A percentile compares a stretch with the other conserved stretches of the same genome.
phyloP scores from a whole-genome alignment of 2,888 invertebrate species.

The Nephrocerus scutellatus region DNA sequence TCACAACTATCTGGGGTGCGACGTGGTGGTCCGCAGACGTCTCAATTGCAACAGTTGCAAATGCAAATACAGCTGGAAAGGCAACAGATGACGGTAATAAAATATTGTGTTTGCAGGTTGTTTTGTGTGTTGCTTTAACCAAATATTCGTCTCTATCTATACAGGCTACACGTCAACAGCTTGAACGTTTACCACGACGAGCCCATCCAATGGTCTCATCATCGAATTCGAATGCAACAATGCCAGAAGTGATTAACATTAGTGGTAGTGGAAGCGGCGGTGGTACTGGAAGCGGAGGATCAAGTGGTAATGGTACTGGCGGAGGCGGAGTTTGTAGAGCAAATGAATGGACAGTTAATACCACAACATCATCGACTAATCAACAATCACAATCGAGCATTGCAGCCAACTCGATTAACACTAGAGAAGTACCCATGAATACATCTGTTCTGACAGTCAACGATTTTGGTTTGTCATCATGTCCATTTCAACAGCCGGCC shows the following conservation, averaged over 20 bases:
- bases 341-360: constrained; percentile 42
- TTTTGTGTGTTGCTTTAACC: no score
- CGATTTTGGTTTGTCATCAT: constrained; percentile 30
- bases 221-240: constrained; percentile 53
- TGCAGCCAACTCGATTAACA: constrained; percentile 42
- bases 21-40: constrained; percentile 57
- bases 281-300: constrained; percentile 19
- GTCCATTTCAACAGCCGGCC: constrained; percentile 28
- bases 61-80: constrained; percentile 90
- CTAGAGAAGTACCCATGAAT: constrained; percentile 42
- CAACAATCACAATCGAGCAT: constrained; percentile 44
- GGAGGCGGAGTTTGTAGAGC: constrained; percentile 32
- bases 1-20: constrained; percentile 93
- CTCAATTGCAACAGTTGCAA: constrained; percentile 86
- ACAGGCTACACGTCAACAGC: constrained; percentile 77
- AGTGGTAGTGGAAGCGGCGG: constrained; percentile 28
- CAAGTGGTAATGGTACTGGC: constrained; percentile 28
- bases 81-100: constrained; percentile 68
- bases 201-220: constrained; percentile 60
- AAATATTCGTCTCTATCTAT: no score
- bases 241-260: constrained; percentile 48
- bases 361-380: constrained; percentile 35
- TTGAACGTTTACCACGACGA: constrained; percentile 81
- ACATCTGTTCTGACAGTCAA: constrained; percentile 31
- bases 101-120: not conserved